Conservation (phyloP, 2,888 invertebrate genomes). For the Caenorhabditis parvicauda region DNA sequence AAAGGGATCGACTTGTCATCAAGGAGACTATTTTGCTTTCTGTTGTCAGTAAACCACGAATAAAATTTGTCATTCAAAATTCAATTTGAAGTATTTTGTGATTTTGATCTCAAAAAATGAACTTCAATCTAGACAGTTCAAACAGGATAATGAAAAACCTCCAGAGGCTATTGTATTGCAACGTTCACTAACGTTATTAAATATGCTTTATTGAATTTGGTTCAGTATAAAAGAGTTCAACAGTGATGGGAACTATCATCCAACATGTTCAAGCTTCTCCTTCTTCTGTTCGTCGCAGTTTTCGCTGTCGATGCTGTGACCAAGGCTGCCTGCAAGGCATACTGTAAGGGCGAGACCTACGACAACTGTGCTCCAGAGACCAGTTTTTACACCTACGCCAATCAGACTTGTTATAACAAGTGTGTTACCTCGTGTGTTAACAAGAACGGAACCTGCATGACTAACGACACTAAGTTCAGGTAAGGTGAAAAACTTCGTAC, state of each 20-base stretch:
- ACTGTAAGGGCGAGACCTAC: not conserved
- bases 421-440: constrained; percentile 2
- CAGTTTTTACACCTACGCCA: not conserved
- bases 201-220: no score
- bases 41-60: no score
- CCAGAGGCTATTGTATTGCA: no score
- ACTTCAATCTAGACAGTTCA: no score
- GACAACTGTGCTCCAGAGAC: constrained; percentile 8
- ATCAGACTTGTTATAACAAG: constrained; percentile 8
- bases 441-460: constrained; percentile 5
- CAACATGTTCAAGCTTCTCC: constrained; percentile 1
- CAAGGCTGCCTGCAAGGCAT: constrained; percentile 1
- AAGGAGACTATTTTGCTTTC: constrained; percentile 15
- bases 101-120: no score
- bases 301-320: constrained; percentile 2
- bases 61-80: no score
- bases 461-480: constrained; percentile 5
- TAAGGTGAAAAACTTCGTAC: not conserved
- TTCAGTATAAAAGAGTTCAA: no score
- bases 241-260: no score
- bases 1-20: constrained; percentile 14
- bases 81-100: no score
- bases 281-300: not conserved
- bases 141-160: no score
- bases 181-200: no score